phyloP scores from a whole-genome alignment of 2,888 invertebrate species.

The Griposia aprilina region DNA sequence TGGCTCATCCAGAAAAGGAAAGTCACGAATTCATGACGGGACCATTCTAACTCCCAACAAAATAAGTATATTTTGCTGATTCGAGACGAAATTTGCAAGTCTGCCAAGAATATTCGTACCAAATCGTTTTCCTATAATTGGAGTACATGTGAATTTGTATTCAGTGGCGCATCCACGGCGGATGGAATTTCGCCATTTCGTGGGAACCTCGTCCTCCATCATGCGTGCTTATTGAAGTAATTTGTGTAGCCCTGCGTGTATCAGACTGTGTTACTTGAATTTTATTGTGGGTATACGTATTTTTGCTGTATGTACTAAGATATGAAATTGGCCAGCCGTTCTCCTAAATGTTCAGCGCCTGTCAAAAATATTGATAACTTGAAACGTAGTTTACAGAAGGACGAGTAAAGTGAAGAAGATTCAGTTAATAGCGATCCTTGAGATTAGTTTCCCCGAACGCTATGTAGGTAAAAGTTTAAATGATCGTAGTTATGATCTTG shows the following conservation, averaged over 20 bases:
- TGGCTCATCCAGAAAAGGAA: constrained; percentile 79
- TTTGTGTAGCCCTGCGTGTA: constrained; percentile 84
- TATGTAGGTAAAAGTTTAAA: constrained; percentile 53
- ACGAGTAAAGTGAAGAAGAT: constrained; percentile 36
- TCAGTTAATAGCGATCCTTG: constrained; percentile 31
- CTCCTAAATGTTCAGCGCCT: constrained; percentile 34
- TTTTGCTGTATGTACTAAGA: constrained; percentile 43
- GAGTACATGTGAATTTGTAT: constrained; percentile 91
- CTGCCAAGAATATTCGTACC: constrained; percentile 91
- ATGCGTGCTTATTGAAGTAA: constrained; percentile 89
- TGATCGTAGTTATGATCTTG: constrained; percentile 43
- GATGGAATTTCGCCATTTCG: constrained; percentile 89
- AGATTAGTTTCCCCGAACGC: constrained; percentile 30
- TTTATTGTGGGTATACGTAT: constrained; percentile 69
- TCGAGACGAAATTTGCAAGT: constrained; percentile 90
- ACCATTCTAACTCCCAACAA: constrained; percentile 85
- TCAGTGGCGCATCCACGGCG: constrained; percentile 89
- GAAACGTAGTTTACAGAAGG: constrained; percentile 27
- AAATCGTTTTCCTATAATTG: constrained; percentile 91
- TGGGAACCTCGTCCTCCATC: constrained; percentile 86
- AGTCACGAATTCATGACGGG: constrained; percentile 84
- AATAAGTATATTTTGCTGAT: constrained; percentile 90
- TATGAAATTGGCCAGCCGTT: constrained; percentile 48
- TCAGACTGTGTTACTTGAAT: constrained; percentile 73
- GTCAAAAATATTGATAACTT: constrained; percentile 38